Base-by-base conservation (phyloP, 2,113 vertebrate species). In the Picathartes gymnocephalus region DNA sequence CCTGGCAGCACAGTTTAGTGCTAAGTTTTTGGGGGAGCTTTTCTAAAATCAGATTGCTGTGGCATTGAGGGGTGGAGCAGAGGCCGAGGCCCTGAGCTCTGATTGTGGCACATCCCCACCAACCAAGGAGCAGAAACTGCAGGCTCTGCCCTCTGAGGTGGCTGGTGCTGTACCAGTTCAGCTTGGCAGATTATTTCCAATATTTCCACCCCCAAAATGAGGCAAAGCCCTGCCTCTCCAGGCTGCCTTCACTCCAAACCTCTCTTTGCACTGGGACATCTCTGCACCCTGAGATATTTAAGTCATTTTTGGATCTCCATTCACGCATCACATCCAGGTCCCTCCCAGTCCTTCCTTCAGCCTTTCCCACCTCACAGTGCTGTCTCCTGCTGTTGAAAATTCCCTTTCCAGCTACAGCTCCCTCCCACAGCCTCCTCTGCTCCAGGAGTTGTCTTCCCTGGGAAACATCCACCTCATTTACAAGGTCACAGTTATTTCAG, bases 401-500 rank as follows among this genome's bases (percentile, higher is more conserved):
- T 28, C 39, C 65, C 30, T 47, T 31, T 8, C 47, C 40, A 65
- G 0, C 39, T 13, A 0, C 39, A 10, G 23, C 53, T 60, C 33
- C 40, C n/a, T 27, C 8, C 40, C 50, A 15, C 6, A 1, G 23
- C 5, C 74, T 24, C 42, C 6, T 0, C 48, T 40, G 1, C 7
- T 10, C 2, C 16, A 21, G 3, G 83, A 51, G 31, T 15, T 33
- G 14, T 28, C 71, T 50, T 39, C 53, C 42, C 13, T 0, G 25
- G 54, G 8, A 40, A 65, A 27, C 1, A n/a, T 9, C 77, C 92
- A 42, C 68, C 45, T 66, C 81, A n/a, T 31, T 53, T 65, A 42
- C 77, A 45, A 83, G 80, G 45, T 73, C 83, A 73, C 77, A 58
- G 56, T 15, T 50, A 27, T 9, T 23, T 30, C 7, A 56, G 58